Conservation (phyloP, 2,888 invertebrate genomes). For the Ligdia adustata region DNA sequence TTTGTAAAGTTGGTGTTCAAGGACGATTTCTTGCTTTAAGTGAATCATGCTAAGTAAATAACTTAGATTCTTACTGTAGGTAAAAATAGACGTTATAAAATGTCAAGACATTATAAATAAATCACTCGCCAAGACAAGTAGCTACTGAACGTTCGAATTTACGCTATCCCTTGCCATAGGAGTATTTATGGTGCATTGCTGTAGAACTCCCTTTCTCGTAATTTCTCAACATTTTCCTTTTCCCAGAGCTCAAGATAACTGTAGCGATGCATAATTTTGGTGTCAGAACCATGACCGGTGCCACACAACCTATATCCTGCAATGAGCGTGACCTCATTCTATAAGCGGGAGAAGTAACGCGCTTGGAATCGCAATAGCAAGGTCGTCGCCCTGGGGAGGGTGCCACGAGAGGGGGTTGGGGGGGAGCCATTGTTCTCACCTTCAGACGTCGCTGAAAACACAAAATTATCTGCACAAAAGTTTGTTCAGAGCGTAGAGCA, state of each 20-base stretch:
- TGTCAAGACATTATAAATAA: too few species aligned
- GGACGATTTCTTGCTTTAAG: too few species aligned
- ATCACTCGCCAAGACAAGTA: too few species aligned
- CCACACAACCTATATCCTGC: conserved; percentile 46
- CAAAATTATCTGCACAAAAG: conserved; percentile 44
- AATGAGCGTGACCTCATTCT: conserved; percentile 72
- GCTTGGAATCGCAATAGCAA: conserved; percentile 75
- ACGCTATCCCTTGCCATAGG: too few species aligned
- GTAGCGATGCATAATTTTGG: conserved; percentile 26
- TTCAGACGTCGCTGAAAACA: conserved; percentile 54
- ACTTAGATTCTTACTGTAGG: too few species aligned
- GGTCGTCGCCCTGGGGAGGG: conserved; percentile 60
- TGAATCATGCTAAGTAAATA: too few species aligned
- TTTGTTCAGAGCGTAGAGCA: conserved; percentile 32
- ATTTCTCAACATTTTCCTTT: too few species aligned
- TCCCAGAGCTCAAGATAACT: not conserved
- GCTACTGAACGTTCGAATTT: too few species aligned
- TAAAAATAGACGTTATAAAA: too few species aligned
- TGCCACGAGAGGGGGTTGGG: conserved; percentile 10
- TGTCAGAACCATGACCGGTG: conserved; percentile 30
- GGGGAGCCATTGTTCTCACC: conserved; percentile 50
- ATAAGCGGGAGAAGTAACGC: conserved; percentile 65
- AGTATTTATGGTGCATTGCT: too few species aligned
- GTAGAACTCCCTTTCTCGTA: too few species aligned
- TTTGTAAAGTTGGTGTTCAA: too few species aligned